These are phyloP conservation scores for Lamellibrachia columna DNA, from an alignment of 2,888 invertebrate genomes.

Conservation along the genomic window DNA sequence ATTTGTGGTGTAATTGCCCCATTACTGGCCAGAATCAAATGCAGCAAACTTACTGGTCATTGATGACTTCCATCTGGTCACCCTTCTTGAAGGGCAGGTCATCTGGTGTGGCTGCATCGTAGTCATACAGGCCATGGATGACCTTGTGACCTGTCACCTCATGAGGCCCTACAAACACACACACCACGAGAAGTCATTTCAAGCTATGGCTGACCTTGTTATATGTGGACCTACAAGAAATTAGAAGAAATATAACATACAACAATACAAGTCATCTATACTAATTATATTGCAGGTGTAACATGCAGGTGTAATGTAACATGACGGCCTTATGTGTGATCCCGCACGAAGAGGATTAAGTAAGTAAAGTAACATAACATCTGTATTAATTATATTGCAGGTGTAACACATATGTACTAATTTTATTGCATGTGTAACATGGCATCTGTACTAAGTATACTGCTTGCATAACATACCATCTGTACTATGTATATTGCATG, in stretches of 20 bases:
- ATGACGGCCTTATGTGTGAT: not conserved
- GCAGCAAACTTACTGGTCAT: constrained; percentile 20
- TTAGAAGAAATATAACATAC: not conserved
- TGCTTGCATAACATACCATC: not conserved
- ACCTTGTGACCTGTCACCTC: constrained; percentile 21
- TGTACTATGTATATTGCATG: not conserved
- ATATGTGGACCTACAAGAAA: not conserved
- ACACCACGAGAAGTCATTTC: not conserved
- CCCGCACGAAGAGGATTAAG: not conserved
- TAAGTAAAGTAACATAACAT: not conserved
- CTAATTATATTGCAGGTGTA: not conserved
- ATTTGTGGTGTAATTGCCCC: too few relatives aligned
- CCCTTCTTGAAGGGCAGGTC: constrained; percentile 95
- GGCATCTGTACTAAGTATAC: not conserved
- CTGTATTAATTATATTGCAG: not conserved
- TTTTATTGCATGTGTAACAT: not conserved
- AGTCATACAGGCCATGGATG: constrained; percentile 84
- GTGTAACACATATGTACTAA: not conserved
- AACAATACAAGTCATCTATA: not conserved
- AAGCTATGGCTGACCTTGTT: not conserved
- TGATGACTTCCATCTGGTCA: constrained; percentile 80
- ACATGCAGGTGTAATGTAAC: not conserved
- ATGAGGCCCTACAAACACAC: not conserved
- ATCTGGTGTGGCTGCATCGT: constrained; percentile 91
- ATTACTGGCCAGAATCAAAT: too few relatives aligned